Conservation (phyloP, 2,888 invertebrate species). For the Congeria kusceri region DNA sequence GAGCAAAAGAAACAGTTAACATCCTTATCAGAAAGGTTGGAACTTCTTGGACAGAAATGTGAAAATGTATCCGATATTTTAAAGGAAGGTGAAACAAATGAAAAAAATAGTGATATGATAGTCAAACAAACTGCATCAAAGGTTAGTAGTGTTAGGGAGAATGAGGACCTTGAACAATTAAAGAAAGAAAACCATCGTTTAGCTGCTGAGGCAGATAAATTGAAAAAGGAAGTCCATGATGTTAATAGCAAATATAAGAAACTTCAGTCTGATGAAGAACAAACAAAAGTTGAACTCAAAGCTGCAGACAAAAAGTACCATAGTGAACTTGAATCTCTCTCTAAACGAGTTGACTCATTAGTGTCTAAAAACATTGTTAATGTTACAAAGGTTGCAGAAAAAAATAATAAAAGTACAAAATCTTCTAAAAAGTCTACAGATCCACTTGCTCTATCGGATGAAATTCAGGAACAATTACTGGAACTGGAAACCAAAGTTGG, state of each 20-base stretch:
- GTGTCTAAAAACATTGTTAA: constrained; percentile 85
- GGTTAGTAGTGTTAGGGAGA: constrained; percentile 14
- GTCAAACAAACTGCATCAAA: constrained; percentile 28
- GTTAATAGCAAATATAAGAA: constrained; percentile 66
- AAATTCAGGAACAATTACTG: constrained; percentile 72
- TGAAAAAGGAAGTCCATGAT: constrained; percentile 71
- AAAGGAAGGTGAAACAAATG: constrained; percentile 62
- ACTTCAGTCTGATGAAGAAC: constrained; percentile 67
- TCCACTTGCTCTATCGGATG: constrained; percentile 54
- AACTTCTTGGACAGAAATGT: constrained; percentile 74
- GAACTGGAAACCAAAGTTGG: constrained; percentile 74
- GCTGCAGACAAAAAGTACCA: constrained; percentile 87
- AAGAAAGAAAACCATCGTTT: constrained; percentile 75
- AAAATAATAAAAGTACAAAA: constrained; percentile 26
- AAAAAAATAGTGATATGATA: constrained; percentile 36
- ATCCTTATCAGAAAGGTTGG: constrained; percentile 69
- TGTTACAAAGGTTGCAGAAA: constrained; percentile 22
- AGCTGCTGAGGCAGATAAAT: constrained; percentile 71
- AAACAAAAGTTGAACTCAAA: constrained; percentile 86
- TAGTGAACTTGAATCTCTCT: constrained; percentile 91
- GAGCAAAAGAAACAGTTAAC: constrained; percentile 56
- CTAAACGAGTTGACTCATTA: constrained; percentile 93
- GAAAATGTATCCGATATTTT: constrained; percentile 71
- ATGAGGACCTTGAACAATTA: constrained; percentile 60
- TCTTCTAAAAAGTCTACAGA: constrained; percentile 13